phyloP scores from a whole-genome alignment of 2,888 invertebrate species.

The Andrena fulva region DNA sequence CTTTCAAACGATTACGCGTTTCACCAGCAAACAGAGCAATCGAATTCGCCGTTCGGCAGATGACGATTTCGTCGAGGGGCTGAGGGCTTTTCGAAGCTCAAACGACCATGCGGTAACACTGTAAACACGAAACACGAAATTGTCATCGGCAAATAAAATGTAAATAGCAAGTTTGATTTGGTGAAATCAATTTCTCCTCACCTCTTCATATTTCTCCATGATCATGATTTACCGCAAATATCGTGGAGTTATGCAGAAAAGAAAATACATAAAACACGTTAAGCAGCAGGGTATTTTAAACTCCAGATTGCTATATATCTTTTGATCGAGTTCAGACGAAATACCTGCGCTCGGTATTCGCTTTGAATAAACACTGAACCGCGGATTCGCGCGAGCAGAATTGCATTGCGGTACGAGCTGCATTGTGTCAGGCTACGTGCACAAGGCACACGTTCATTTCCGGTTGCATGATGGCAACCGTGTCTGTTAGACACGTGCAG shows the following conservation, averaged over 20 bases:
- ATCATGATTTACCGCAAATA: background rate
- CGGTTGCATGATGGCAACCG: constrained; percentile 5
- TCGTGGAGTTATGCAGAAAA: background rate
- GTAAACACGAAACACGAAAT: background rate
- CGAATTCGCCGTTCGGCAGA: constrained; percentile 5
- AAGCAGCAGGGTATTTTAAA: too few species aligned
- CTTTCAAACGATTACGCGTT: constrained; percentile 58
- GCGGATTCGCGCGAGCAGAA: background rate
- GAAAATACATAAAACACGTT: background rate
- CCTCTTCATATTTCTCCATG: background rate
- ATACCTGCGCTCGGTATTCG: background rate
- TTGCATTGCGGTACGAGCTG: constrained; percentile 2
- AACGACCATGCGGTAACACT: background rate
- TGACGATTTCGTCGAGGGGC: background rate
- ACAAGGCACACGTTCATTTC: constrained; percentile 28
- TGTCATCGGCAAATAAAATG: background rate
- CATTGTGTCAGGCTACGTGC: constrained; percentile 1
- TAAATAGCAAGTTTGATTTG: background rate
- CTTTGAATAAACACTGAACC: background rate
- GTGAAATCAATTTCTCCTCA: background rate
- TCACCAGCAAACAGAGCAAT: background rate
- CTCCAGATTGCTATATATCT: background rate
- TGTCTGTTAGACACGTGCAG: constrained; percentile 20
- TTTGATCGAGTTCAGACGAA: background rate
- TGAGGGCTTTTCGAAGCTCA: background rate